These are phyloP conservation scores for Lipophrys pholis DNA, from an alignment of 2,113 vertebrate genomes.

Conservation along the genomic window DNA sequence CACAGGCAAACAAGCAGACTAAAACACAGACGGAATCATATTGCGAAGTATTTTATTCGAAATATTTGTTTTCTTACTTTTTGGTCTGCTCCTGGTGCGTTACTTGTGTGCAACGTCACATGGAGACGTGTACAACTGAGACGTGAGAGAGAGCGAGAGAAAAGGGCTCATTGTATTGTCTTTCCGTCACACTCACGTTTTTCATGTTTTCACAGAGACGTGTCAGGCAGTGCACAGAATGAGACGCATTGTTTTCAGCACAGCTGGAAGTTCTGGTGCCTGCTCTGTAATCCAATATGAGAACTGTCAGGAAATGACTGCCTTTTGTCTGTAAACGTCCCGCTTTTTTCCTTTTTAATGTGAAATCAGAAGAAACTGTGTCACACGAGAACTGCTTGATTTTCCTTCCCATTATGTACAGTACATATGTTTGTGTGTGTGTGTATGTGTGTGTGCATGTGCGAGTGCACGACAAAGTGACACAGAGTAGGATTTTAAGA, in stretches of 20 bases:
- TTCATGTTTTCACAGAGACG: slow-evolving; percentile 44
- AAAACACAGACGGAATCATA: background rate
- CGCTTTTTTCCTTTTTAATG: slow-evolving; percentile 44
- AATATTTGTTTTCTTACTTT: background rate
- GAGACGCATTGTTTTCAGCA: slow-evolving; percentile 24
- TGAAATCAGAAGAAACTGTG: slow-evolving; percentile 39
- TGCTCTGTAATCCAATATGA: slow-evolving; percentile 32
- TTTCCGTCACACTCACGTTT: slow-evolving; percentile 35
- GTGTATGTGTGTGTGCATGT: slow-evolving; percentile 7
- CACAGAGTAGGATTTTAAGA: too few species aligned
- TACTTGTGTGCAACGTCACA: slow-evolving; percentile 41
- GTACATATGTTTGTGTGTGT: slow-evolving; percentile 9
- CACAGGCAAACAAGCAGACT: background rate
- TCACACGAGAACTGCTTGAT: slow-evolving; percentile 10
- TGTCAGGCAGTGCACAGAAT: slow-evolving; percentile 41
- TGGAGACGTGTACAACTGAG: slow-evolving; percentile 1
- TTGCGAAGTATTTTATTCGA: background rate
- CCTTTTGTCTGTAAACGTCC: slow-evolving; percentile 42
- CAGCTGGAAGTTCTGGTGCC: slow-evolving; percentile 18
- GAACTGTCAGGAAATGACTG: slow-evolving; percentile 41
- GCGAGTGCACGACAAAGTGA: background rate
- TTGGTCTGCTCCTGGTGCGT: background rate
- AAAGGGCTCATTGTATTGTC: slow-evolving; percentile 30
- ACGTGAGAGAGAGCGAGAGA: slow-evolving; percentile 6
- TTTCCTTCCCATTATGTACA: slow-evolving; percentile 44